Evolutionary conservation across 2,797 vertebrate genomes (phyloP), one percentile per base, ranked within the genome.

Genomic region (Parauchenoglanis punctatus): DNA sequence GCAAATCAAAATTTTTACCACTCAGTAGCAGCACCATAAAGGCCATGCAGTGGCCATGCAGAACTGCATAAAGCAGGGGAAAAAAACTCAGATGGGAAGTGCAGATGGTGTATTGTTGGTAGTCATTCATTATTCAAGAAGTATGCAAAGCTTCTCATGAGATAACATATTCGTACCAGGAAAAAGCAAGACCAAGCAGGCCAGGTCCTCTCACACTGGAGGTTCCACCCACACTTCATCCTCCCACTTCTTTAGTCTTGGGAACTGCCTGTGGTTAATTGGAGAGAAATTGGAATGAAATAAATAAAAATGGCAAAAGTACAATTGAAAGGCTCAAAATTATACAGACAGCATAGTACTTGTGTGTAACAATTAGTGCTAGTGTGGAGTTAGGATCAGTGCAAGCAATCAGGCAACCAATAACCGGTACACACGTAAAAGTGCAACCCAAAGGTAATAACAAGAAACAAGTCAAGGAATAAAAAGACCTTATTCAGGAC

Each of bases 191-290:
- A 81, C 31, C 23, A 58, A 56, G 17, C 76, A 58, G 7, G 52
- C 28, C 52, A 58, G 75, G 31, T 54, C 75, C 49, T 54, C n/a
- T 77, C 49, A 77, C 28, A 11, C 52, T 78, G 52, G 49, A 56
- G 2, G 18, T 80, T 80, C 56, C 11, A 20, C 56, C 78, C 46
- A 78, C 54, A 58, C 18, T 12, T 78, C 18, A 28, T 11, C 76
- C 28, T 58, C 76, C 52, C 54, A 78, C 76, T 58, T 78, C 52
- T 58, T 58, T 58, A 35, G 76, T 35, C 28, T 78, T 78, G 75
- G 75, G 49, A 77, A 54, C 49, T 77, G 75, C 7, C 75, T 28
- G 76, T 35, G 52, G 0, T 35, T 58, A 58, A 78, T 35, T 56
- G 76, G 52, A 58, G 10, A 58, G 35, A 81, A 59, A 61, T 13